A percentile compares a stretch with the other conserved stretches of the same genome.
These are phyloP conservation scores for Acronicta psi DNA, from an alignment of 2,888 invertebrate species.

Conservation along the genomic window DNA sequence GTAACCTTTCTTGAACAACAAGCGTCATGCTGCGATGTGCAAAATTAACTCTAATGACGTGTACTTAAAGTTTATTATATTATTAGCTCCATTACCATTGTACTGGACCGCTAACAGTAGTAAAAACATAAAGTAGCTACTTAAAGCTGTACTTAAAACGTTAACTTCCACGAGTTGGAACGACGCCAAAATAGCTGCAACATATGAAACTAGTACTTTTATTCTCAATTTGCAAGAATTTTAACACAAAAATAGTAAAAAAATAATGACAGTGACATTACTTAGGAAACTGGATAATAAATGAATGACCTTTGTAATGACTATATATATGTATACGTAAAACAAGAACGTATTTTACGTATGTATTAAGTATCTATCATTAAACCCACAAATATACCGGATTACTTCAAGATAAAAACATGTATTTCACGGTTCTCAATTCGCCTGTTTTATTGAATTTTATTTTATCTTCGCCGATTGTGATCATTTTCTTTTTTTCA, in stretches of 20 bases:
- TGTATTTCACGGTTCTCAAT: no score
- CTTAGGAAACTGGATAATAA: not conserved
- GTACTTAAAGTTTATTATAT: constrained; percentile 33
- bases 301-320: not conserved
- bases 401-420: no score
- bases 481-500: no score
- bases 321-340: no score
- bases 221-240: constrained; percentile 13
- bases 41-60: constrained; percentile 2
- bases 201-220: constrained; percentile 16
- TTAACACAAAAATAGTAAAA: not conserved
- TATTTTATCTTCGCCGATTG: no score
- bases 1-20: not conserved
- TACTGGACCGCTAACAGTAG: constrained; percentile 29
- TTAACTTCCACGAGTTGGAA: constrained; percentile 36
- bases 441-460: no score
- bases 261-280: not conserved
- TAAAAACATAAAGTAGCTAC: constrained; percentile 33
- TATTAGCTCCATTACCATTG: constrained; percentile 23
- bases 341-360: no score
- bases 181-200: constrained; percentile 18
- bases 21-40: not conserved
- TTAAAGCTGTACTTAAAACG: constrained; percentile 18
- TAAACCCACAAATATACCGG: no score
- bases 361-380: no score